Evolutionary conservation across 2,888 invertebrate genomes (phyloP), one percentile per base, ranked within the genome.

Genomic region (Hydriomena furcata): DNA sequence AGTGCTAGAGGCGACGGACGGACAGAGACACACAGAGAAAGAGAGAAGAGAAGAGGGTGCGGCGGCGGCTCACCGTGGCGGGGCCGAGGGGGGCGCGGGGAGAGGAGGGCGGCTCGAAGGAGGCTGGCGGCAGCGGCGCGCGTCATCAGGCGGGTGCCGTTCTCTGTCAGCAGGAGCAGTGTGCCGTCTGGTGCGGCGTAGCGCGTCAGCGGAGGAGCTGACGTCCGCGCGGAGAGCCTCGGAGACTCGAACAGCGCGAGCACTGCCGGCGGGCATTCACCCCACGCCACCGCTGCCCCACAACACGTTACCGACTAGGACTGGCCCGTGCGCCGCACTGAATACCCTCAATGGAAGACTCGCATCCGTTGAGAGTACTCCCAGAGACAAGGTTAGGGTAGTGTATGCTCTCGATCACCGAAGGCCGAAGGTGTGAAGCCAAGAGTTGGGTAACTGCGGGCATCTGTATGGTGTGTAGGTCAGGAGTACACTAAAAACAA

Each of bases 121-220:
- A 91, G 81, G 76, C 90, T 90, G 69, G 89, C 90, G 72, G 90
- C 90, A 61, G 88, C 91, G 63, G 89, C 86, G 66, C 90, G 84
- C 38, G 91, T 91, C 85, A 91, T 85, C 85, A 89, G 88, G 70
- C 92, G 83, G 75, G 92, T 92, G 84, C 93, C 93, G 75, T 92
- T 92, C 82, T 92, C 92, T 80, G 92, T 92, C 85, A 92, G 92
- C 78, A 92, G 91, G 79, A 92, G 91, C 84, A 92, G 91, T 76
- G 92, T 91, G 82, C 92, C 92, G 71, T 92, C 92, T 59, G 92
- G 89, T 67, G 92, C 91, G 65, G 91, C 91, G 88, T 92, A 92
- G 76, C 92, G 91, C 70, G 92, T 92, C 79, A 92, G 83, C 59
- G 92, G 86, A 60, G 91, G 90, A 51, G 82, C 83, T 30, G 84